phyloP scores from a whole-genome alignment of 23 tunicate species.

The Diplosoma virens region DNA sequence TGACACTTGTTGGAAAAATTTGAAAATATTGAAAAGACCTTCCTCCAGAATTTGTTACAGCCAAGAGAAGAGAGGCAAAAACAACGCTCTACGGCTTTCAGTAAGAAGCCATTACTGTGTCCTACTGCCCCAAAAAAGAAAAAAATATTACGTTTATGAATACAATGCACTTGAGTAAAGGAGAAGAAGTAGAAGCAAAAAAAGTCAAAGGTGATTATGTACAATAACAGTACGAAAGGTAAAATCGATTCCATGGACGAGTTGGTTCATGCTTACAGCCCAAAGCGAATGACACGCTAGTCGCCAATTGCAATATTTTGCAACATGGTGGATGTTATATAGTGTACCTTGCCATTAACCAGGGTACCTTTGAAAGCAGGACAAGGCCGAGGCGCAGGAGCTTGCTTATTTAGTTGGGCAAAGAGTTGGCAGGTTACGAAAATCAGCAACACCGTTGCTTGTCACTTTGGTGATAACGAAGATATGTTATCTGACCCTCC shows the following conservation, averaged over 20 bases:
- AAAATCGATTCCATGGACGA: not conserved
- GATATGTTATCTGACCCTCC: not conserved
- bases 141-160: not conserved
- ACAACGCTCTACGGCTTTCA: not conserved
- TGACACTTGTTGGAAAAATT: constrained; percentile 10
- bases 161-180: not conserved
- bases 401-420: too few relatives aligned
- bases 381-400: not conserved
- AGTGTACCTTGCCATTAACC: not conserved
- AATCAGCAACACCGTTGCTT: not conserved
- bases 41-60: too few relatives aligned
- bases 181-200: not conserved
- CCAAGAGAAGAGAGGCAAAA: not conserved
- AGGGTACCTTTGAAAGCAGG: not conserved
- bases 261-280: too few relatives aligned
- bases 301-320: not conserved
- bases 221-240: not conserved
- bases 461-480: not conserved
- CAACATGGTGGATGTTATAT: not conserved
- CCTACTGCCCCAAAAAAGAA: not conserved
- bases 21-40: not conserved
- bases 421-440: not conserved
- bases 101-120: not conserved
- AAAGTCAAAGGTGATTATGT: not conserved
- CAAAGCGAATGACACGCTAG: not conserved